Conservation (phyloP, 2,888 invertebrate species). For the Patella depressa region DNA sequence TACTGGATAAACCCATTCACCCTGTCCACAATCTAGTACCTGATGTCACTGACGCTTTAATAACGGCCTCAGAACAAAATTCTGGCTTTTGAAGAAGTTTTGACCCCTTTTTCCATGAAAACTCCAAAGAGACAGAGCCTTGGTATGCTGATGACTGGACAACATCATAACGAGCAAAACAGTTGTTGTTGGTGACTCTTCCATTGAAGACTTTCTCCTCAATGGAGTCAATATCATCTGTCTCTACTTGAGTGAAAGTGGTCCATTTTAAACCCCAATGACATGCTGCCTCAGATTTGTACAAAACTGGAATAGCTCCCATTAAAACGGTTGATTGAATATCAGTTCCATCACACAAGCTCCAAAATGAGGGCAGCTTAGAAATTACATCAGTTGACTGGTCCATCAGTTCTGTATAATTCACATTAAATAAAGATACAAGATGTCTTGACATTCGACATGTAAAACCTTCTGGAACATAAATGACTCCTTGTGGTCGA, state of each 20-base stretch:
- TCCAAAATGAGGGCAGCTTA: conserved; percentile 36
- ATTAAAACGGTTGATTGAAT: conserved; percentile 41
- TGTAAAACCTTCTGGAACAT: conserved; percentile 1
- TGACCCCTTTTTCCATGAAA: conserved; percentile 46
- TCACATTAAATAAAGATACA: conserved; percentile 15
- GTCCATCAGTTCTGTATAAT: not conserved
- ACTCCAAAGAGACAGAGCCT: conserved; percentile 46
- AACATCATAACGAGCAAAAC: conserved; percentile 27
- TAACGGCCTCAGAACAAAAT: conserved; percentile 40
- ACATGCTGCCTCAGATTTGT: conserved; percentile 32
- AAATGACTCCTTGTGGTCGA: not conserved
- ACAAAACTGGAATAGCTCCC: conserved; percentile 32
- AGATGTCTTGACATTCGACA: not conserved
- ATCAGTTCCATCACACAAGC: conserved; percentile 48
- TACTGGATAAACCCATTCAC: not conserved
- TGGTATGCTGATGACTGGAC: conserved; percentile 26
- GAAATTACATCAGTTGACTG: not conserved
- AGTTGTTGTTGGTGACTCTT: conserved; percentile 4
- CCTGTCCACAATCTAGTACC: conserved; percentile 19
- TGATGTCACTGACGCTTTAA: conserved; percentile 43
- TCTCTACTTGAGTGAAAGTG: conserved; percentile 22
- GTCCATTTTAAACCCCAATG: conserved; percentile 42
- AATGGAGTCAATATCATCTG: conserved; percentile 9
- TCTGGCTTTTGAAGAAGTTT: conserved; percentile 49
- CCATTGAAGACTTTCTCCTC: not conserved